phyloP scores from a whole-genome alignment of 2,113 vertebrate genomes.

The Phaethon lepturus region DNA sequence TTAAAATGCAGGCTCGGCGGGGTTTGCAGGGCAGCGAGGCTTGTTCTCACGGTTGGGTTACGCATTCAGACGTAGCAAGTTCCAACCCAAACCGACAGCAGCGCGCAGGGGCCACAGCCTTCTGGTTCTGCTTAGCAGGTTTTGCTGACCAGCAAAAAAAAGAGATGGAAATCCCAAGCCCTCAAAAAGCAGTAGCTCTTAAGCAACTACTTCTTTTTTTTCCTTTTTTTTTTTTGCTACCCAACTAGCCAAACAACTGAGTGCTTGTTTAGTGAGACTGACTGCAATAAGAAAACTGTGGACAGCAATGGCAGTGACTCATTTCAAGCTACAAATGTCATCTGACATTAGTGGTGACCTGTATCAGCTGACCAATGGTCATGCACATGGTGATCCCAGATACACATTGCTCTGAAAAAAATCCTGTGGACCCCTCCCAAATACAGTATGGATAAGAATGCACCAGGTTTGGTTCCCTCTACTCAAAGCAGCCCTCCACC shows the following conservation, averaged over 20 bases:
- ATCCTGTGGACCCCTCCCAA: not conserved
- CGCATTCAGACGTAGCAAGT: rapidly evolving
- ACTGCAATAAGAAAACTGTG: not conserved
- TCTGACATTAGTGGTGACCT: not conserved
- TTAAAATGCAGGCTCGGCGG: not conserved
- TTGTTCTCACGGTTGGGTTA: conserved; percentile 12
- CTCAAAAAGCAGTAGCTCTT: not conserved
- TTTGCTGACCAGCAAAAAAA: conserved; percentile 35
- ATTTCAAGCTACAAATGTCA: not conserved
- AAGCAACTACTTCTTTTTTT: not conserved
- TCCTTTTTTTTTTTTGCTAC: not conserved
- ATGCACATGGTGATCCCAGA: not conserved
- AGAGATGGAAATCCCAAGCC: not conserved
- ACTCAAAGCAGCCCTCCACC: not conserved
- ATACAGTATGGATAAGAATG: not conserved
- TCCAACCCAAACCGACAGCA: not conserved
- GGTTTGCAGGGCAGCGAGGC: not conserved
- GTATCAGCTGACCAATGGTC: not conserved
- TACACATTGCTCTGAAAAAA: not conserved
- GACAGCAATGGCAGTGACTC: not conserved
- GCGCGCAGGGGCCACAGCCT: rapidly evolving
- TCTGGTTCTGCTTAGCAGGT: conserved; percentile 15
- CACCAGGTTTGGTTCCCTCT: not conserved
- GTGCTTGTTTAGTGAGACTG: not conserved
- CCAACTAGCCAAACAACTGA: not conserved